A percentile compares a stretch with the other conserved stretches of the same genome.
These are phyloP conservation scores for Rhyacophila brunnea DNA, from an alignment of 1,140 invertebrate genomes.

Conservation along the genomic window DNA sequence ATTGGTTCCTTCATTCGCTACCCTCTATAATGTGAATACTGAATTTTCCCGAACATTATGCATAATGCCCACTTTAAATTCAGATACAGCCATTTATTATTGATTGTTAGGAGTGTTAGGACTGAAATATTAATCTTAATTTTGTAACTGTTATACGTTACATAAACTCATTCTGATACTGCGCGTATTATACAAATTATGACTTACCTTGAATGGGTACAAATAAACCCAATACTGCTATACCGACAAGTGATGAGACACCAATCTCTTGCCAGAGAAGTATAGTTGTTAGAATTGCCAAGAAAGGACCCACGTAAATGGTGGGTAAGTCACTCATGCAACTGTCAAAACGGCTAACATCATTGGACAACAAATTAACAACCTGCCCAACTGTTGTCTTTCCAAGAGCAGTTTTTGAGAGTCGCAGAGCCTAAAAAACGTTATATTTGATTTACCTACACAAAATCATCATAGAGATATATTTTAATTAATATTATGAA, in stretches of 20 bases:
- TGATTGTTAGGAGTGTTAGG: too few species aligned
- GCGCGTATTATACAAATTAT: background rate
- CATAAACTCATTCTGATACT: too few species aligned
- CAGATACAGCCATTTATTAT: too few species aligned
- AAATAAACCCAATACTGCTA: slow-evolving; percentile 9
- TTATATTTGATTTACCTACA: too few species aligned
- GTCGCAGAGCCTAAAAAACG: slow-evolving; percentile 49
- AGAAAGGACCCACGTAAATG: slow-evolving; percentile 58
- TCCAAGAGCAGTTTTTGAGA: slow-evolving; percentile 57
- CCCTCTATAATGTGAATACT: too few species aligned
- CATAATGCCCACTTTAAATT: too few species aligned
- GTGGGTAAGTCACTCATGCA: slow-evolving; percentile 46
- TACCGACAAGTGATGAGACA: slow-evolving; percentile 49
- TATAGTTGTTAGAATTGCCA: slow-evolving; percentile 57
- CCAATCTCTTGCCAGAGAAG: slow-evolving; percentile 61
- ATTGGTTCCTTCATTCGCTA: too few species aligned
- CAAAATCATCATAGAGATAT: too few species aligned
- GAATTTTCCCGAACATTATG: too few species aligned
- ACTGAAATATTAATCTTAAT: too few species aligned
- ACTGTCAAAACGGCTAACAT: slow-evolving; percentile 54
- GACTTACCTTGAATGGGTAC: slow-evolving; percentile 31
- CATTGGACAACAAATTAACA: slow-evolving; percentile 71
- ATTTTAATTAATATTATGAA: too few species aligned
- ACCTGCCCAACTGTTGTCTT: slow-evolving; percentile 67
- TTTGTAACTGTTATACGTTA: too few species aligned